Percentiles rank a stretch among this genome's conserved stretches.
Evolutionary conservation across 35 echinoderm and acorn worm species (phyloP).

Genomic region (Acanthaster planci): DNA sequence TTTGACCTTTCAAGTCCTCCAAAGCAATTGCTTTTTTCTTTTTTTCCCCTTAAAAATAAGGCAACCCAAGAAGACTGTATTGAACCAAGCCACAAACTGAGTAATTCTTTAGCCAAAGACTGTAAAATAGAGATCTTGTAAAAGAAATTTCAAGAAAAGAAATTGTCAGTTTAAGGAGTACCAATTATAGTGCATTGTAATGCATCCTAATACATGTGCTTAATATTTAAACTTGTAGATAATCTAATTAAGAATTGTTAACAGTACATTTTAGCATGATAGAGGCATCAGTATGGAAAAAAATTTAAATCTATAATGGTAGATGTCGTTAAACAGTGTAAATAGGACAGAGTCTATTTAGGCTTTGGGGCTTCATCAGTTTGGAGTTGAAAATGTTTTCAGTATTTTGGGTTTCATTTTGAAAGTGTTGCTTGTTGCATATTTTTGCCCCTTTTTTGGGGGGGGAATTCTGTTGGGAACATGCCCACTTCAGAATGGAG

Average conservation of each 20-base stretch:
- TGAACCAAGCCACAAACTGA: background rate
- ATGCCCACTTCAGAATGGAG: too few relatives aligned
- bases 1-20: too few relatives aligned
- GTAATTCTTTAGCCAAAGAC: background rate
- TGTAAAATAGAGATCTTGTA: background rate
- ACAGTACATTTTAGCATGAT: conserved; percentile 22
- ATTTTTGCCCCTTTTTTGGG: background rate
- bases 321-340: conserved; percentile 8
- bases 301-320: background rate
- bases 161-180: background rate
- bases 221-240: background rate
- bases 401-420: background rate
- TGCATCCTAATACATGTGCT: background rate
- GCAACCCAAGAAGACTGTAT: background rate
- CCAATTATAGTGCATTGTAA: background rate
- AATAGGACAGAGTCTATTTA: background rate
- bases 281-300: conserved; percentile 1
- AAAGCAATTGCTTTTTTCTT: too few relatives aligned
- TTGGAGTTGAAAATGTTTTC: background rate
- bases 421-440: background rate
- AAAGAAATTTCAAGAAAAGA: background rate
- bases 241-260: background rate
- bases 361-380: background rate
- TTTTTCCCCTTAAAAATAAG: background rate
- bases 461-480: too few relatives aligned